Evolutionary conservation across 2,888 invertebrate genomes (phyloP).

Genomic region (Melieria omissa): DNA sequence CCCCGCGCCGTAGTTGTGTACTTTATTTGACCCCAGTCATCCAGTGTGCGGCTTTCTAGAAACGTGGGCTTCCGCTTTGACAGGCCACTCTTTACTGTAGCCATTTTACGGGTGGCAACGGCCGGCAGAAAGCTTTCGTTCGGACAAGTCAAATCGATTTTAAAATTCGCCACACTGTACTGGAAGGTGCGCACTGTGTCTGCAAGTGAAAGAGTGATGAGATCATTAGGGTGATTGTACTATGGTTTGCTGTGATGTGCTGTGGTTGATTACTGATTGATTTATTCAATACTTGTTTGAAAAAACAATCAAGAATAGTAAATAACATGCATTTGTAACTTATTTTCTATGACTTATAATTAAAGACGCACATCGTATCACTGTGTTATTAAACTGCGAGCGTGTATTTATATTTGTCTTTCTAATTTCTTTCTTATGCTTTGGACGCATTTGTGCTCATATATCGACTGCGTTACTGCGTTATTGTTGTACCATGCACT

Average conservation of each 20-base stretch:
- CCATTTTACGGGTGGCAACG: not conserved
- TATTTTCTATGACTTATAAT: too few species aligned
- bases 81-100: slow-evolving; percentile 44
- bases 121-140: slow-evolving; percentile 44
- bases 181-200: slow-evolving; percentile 43
- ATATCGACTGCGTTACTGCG: not conserved
- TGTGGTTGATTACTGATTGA: too few species aligned
- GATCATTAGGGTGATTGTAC: too few species aligned
- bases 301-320: too few species aligned
- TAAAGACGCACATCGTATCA: too few species aligned
- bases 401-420: too few species aligned
- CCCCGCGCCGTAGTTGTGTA: slow-evolving; percentile 62
- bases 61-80: slow-evolving; percentile 55
- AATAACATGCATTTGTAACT: too few species aligned
- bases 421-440: not conserved
- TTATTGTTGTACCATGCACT: not conserved
- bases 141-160: slow-evolving; percentile 40
- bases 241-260: too few species aligned
- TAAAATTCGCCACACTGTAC: slow-evolving; percentile 44
- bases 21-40: slow-evolving; percentile 57
- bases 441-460: slow-evolving; percentile 10
- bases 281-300: too few species aligned
- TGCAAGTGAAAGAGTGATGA: slow-evolving; percentile 33
- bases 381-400: too few species aligned
- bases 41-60: slow-evolving; percentile 52